Conservation (phyloP, 2,113 vertebrate species). For the Tonatia bakeri region DNA sequence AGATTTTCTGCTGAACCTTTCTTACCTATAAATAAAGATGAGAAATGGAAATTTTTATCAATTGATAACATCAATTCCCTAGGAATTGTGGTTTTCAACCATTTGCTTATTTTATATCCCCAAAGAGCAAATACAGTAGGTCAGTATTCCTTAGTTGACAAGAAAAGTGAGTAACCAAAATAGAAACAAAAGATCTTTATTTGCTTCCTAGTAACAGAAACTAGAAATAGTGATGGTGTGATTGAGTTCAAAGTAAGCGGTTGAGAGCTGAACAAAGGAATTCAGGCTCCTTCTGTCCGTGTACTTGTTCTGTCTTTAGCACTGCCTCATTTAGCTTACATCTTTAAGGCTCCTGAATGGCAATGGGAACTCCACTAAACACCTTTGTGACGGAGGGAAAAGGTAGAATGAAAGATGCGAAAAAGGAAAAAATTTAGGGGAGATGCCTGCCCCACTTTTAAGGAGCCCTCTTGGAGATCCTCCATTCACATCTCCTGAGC, state of each 20-base stretch:
- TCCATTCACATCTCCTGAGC: neutral
- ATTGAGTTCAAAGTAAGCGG: neutral
- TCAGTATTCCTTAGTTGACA: neutral
- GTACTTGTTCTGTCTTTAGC: neutral
- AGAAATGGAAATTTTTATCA: neutral
- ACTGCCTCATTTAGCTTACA: neutral
- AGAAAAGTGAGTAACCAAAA: neutral
- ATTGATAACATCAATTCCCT: neutral
- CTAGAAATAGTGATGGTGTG: neutral
- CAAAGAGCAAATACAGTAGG: neutral
- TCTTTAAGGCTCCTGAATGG: neutral
- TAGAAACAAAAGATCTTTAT: neutral
- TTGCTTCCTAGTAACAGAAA: neutral
- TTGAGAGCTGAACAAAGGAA: neutral
- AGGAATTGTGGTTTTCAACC: neutral
- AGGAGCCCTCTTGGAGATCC: neutral
- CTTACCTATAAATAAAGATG: neutral
- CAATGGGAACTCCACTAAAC: neutral
- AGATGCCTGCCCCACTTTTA: neutral
- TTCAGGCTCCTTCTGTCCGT: neutral
- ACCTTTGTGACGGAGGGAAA: neutral
- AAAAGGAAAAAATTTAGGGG: neutral
- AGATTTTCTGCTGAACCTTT: conserved; percentile 18
- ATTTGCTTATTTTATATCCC: neutral
- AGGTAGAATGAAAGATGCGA: neutral